Evolutionary conservation across 2,113 vertebrate species (phyloP), one percentile per base, ranked within the genome.

Genomic region (Prunella himalayana): DNA sequence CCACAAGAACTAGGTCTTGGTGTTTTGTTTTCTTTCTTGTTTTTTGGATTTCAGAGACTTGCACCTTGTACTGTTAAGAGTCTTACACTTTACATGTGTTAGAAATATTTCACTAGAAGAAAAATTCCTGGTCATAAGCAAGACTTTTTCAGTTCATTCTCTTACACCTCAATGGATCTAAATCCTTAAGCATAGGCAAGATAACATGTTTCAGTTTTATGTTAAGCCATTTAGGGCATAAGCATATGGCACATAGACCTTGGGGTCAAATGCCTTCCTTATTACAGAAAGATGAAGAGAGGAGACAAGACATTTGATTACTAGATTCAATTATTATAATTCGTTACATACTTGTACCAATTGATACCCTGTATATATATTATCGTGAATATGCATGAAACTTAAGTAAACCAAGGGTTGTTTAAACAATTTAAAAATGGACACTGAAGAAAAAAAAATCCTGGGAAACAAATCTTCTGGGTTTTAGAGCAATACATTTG

Each of bases 11-110:
- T n/a, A 50, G 3, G 2, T 8, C 6, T 19, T 82, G 16, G 8
- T 1, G 0, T 0, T 2, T 37, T 7, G 37, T 37, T 37, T 37
- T 37, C n/a, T n/a, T n/a, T n/a, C n/a, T n/a, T n/a, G n/a, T 37
- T 30, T 37, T 47, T 70, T 17, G 19, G 15, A 7, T 86, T 82
- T 41, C 20, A 63, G 33, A 68, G 15, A 20, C 10, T 63, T 2
- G 3, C 3, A 51, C 1, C 6, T 53, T 51, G 15, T 25, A 5
- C 5, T 61, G 10, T 13, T 66, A 59, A 27, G 7, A 53, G 16
- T 39, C 14, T 81, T 10, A 20, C 5, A 28, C 5, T 30, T 66
- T 54, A 33, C 15, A 17, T 37, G 37, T 15, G 2, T 18, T 27
- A 12, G 16, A 85, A 73, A 76, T 1, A 37, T 54, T 86, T 59